These are phyloP conservation scores for Campylomormyrus numenius DNA, from an alignment of 2,113 vertebrate species.

Conservation along the genomic window DNA sequence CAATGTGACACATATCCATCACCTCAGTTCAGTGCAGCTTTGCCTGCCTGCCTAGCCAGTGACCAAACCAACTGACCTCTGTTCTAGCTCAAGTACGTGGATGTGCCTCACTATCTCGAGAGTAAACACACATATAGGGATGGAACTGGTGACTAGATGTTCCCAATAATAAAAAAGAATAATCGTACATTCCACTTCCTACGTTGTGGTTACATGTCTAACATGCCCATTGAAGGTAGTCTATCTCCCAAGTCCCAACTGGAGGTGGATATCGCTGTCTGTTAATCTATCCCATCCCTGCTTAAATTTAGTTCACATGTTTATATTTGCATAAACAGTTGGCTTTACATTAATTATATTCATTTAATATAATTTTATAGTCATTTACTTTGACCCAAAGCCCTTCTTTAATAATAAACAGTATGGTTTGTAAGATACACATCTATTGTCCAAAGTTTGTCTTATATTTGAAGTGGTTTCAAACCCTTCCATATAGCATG, in stretches of 20 bases:
- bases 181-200: background rate
- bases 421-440: conserved; percentile 43
- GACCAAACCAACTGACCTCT: background rate
- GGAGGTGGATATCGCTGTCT: too few species aligned
- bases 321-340: conserved; percentile 46
- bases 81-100: background rate
- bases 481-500: background rate
- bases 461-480: background rate
- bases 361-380: conserved; percentile 44
- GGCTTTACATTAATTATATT: conserved; percentile 57
- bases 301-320: conserved; percentile 24
- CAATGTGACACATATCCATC: background rate
- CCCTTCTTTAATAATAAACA: conserved; percentile 56
- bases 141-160: background rate
- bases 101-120: background rate
- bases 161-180: background rate
- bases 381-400: conserved; percentile 51
- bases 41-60: background rate
- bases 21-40: background rate
- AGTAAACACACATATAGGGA: background rate
- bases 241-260: background rate
- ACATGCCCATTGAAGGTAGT: background rate
- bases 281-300: background rate
- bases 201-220: background rate
- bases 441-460: conserved; percentile 31